Conservation (phyloP, 1,140 invertebrate genomes). For the Gyrodactylus salaris region DNA sequence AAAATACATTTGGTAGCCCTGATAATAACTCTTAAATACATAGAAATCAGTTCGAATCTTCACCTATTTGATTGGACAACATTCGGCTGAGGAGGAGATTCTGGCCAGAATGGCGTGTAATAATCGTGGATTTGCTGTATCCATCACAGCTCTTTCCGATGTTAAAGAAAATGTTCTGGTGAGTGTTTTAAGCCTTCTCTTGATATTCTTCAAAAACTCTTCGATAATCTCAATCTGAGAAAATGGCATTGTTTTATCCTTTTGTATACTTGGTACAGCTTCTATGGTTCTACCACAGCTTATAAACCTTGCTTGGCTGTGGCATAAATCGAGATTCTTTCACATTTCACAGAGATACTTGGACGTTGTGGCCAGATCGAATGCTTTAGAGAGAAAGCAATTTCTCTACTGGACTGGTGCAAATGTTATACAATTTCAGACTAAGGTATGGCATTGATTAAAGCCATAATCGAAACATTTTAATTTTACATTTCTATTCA, state of each 20-base stretch:
- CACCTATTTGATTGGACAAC: slow-evolving; percentile 74
- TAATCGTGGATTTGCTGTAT: slow-evolving; percentile 70
- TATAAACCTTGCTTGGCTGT: too few species aligned
- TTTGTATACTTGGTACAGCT: too few species aligned
- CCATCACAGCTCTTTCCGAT: slow-evolving; percentile 52
- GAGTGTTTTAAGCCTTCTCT: slow-evolving; percentile 7
- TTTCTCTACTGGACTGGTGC: not conserved
- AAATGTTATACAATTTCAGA: not conserved
- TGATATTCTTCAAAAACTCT: too few species aligned
- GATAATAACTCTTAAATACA: not conserved
- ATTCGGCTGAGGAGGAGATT: slow-evolving; percentile 55
- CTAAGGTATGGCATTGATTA: not conserved
- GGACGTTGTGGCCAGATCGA: not conserved
- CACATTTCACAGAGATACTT: slow-evolving; percentile 1
- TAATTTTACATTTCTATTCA: too few species aligned
- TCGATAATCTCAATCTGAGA: too few species aligned
- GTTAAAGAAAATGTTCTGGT: slow-evolving; percentile 55
- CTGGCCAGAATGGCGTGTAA: slow-evolving; percentile 85
- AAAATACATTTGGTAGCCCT: too few species aligned
- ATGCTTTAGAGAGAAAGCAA: not conserved
- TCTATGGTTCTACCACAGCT: too few species aligned
- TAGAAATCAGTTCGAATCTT: slow-evolving; percentile 47
- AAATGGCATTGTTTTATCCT: too few species aligned
- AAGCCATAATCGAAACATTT: not conserved
- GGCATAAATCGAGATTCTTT: not conserved